Evolutionary conservation across 2,888 invertebrate species (phyloP).

Genomic region (Rotaria magnacalcarata): DNA sequence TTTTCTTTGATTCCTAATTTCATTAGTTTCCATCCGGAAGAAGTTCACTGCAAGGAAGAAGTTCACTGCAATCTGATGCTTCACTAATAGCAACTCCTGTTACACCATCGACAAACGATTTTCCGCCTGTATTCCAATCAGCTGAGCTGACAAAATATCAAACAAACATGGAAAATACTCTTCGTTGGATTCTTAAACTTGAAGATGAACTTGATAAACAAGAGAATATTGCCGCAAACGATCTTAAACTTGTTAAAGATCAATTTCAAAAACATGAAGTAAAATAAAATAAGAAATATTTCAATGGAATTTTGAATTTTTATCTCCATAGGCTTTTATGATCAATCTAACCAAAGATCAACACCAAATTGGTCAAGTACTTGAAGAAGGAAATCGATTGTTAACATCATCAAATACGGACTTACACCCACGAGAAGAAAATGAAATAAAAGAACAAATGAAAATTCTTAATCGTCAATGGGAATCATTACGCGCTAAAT

Average conservation of each 20-base stretch:
- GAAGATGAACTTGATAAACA: constrained; percentile 70
- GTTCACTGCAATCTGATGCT: too few relatives aligned
- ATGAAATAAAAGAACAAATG: constrained; percentile 79
- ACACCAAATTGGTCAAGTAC: constrained; percentile 76
- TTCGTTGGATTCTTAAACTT: constrained; percentile 80
- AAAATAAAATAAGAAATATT: constrained; percentile 1
- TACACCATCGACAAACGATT: background rate
- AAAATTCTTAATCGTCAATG: constrained; percentile 77
- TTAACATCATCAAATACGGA: constrained; percentile 62
- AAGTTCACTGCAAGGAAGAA: too few relatives aligned
- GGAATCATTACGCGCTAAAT: constrained; percentile 75
- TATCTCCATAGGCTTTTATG: constrained; percentile 67
- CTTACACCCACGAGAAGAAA: constrained; percentile 60
- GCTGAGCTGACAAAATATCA: constrained; percentile 64
- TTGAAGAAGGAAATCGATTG: constrained; percentile 76
- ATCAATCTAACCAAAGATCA: constrained; percentile 78
- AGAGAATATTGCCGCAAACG: constrained; percentile 53
- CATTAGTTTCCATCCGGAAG: too few relatives aligned
- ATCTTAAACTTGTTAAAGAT: constrained; percentile 68
- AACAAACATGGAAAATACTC: constrained; percentile 77
- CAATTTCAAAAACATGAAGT: constrained; percentile 75
- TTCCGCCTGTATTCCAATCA: constrained; percentile 35
- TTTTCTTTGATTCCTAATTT: too few relatives aligned
- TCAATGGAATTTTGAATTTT: background rate
- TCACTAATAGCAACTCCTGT: background rate